Evolutionary conservation across 2,888 invertebrate species (phyloP).

Genomic region (Meloe dianella): DNA sequence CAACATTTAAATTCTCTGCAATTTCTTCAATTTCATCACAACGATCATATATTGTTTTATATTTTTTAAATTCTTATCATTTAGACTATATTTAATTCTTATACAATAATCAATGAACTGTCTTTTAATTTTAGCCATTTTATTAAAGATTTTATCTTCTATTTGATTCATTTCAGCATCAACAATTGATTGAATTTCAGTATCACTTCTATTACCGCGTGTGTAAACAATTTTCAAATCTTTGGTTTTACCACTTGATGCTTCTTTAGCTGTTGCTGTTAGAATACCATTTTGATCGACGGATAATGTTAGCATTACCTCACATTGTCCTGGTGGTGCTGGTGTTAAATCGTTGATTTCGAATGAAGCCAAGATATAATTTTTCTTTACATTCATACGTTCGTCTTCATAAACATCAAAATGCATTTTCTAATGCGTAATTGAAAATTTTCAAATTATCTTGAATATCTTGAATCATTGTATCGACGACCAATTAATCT

Average conservation of each 20-base stretch:
- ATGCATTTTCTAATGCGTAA: too few species aligned
- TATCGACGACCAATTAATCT: too few species aligned
- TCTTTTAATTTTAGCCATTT: constrained; percentile 36
- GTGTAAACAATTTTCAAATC: constrained; percentile 33
- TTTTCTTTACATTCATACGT: constrained; percentile 27
- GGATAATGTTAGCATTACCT: constrained; percentile 20
- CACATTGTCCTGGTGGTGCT: constrained; percentile 27
- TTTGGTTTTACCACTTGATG: constrained; percentile 26
- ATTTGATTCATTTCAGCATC: constrained; percentile 30
- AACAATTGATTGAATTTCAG: constrained; percentile 28
- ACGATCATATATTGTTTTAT: constrained; percentile 15
- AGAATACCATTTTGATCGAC: constrained; percentile 41
- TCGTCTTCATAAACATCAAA: constrained; percentile 37
- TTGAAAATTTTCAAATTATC: neutral
- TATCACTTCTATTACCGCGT: constrained; percentile 29
- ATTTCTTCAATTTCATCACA: constrained; percentile 3
- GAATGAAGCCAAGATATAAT: constrained; percentile 31
- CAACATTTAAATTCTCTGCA: constrained; percentile 6
- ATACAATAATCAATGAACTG: constrained; percentile 23
- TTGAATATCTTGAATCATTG: neutral
- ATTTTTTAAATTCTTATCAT: constrained; percentile 11
- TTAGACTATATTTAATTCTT: constrained; percentile 22
- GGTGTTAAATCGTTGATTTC: constrained; percentile 29
- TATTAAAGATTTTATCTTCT: constrained; percentile 27
- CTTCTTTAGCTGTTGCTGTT: constrained; percentile 34